Evolutionary conservation across 2,888 invertebrate genomes (phyloP).

Genomic region (Nomada goodeniana): DNA sequence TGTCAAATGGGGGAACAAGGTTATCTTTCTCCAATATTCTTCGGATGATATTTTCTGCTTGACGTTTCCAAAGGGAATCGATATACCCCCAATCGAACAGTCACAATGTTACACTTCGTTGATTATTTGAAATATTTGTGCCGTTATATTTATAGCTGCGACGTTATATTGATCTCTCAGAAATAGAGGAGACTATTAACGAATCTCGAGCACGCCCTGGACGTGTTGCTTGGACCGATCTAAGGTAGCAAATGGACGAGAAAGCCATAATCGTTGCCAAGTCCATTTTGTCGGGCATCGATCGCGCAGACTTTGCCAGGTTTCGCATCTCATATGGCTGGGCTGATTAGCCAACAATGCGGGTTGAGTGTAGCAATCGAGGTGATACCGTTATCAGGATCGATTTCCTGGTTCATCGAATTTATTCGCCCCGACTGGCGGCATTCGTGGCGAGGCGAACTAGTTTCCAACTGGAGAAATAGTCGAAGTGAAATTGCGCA

Average conservation of each 20-base stretch:
- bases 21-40: not conserved
- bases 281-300: slow-evolving; percentile 56
- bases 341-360: slow-evolving; percentile 50
- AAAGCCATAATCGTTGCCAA: slow-evolving; percentile 54
- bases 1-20: not conserved
- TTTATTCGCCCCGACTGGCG: not conserved
- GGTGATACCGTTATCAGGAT: slow-evolving; percentile 16
- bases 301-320: slow-evolving; percentile 37
- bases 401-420: slow-evolving; percentile 9
- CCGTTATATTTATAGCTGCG: too few species aligned
- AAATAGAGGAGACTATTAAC: not conserved
- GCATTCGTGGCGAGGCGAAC: not conserved
- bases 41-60: not conserved
- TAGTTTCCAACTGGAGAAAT: not conserved
- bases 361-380: slow-evolving; percentile 10
- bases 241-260: slow-evolving; percentile 19
- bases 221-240: slow-evolving; percentile 19
- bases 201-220: not conserved
- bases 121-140: too few species aligned
- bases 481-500: not conserved
- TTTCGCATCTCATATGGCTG: slow-evolving; percentile 38
- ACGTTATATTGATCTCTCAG: slow-evolving; percentile 2
- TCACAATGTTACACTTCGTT: too few species aligned
- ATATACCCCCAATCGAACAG: not conserved
- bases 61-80: not conserved